phyloP scores from a whole-genome alignment of 1,140 invertebrate genomes.

The Drosophila sturtevanti region DNA sequence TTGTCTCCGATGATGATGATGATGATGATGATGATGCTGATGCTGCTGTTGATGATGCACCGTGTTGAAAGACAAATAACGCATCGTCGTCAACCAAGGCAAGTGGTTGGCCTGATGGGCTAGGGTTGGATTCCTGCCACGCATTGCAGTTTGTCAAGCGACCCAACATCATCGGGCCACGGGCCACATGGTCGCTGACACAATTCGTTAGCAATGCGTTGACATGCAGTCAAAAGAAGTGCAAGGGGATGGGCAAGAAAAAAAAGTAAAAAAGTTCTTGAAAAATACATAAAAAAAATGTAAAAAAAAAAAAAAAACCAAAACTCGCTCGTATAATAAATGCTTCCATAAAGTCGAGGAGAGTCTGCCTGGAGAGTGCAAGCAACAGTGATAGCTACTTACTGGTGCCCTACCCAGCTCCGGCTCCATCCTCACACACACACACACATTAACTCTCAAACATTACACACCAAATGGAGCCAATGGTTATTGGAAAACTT shows the following conservation, averaged over 20 bases:
- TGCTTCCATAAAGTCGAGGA: not conserved
- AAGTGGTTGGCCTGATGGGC: conserved; percentile 47
- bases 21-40: not conserved
- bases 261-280: conserved; percentile 43
- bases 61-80: conserved; percentile 78
- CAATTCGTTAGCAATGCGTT: conserved; percentile 52
- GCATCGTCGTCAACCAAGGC: conserved; percentile 44
- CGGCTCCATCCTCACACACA: not conserved
- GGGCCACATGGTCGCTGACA: conserved; percentile 52
- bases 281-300: conserved; percentile 15
- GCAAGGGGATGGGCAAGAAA: conserved; percentile 15
- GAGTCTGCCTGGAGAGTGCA: conserved; percentile 15
- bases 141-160: conserved; percentile 55
- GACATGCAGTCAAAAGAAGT: conserved; percentile 44
- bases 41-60: conserved; percentile 52
- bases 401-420: conserved; percentile 34
- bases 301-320: conserved; percentile 10
- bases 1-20: not conserved
- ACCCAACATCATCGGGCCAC: conserved; percentile 16
- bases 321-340: conserved; percentile 3
- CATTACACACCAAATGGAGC: conserved; percentile 3
- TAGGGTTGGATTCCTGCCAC: conserved; percentile 16
- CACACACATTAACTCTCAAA: not conserved
- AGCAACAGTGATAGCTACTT: conserved; percentile 44
- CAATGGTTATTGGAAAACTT: conserved; percentile 11